Conservation (phyloP, 2,113 vertebrate genomes). For the Protobothrops mucrosquamatus region DNA sequence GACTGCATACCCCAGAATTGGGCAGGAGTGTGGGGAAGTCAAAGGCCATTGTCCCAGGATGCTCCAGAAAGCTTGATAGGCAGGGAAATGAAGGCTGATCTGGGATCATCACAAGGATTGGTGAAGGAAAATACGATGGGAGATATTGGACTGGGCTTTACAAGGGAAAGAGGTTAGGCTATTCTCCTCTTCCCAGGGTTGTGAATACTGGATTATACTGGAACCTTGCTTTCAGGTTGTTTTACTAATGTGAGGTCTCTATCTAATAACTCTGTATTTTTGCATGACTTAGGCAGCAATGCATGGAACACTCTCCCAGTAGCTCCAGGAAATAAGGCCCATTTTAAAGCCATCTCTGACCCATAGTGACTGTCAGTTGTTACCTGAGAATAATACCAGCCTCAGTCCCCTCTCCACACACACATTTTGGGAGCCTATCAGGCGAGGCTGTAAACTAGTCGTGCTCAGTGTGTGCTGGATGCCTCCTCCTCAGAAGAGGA, state of each 20-base stretch:
- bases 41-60: neutral
- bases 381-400: neutral
- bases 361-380: neutral
- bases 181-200: neutral
- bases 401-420: neutral
- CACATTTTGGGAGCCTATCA: neutral
- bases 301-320: neutral
- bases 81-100: neutral
- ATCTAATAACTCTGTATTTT: neutral
- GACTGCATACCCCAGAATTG: neutral
- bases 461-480: neutral
- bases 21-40: neutral
- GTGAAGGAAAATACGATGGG: neutral
- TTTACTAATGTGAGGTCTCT: neutral
- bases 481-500: neutral
- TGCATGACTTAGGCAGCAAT: neutral
- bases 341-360: neutral
- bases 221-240: neutral
- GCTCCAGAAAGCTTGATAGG: neutral
- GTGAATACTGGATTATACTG: neutral
- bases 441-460: neutral
- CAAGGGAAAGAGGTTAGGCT: neutral
- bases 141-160: neutral
- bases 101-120: neutral
- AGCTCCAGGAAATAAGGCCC: neutral